A percentile compares a stretch with the other conserved stretches of the same genome.
Evolutionary conservation across 30 jellyfish, hydroid and myxozoan species (phyloP).

Genomic region (Mastigias papua): DNA sequence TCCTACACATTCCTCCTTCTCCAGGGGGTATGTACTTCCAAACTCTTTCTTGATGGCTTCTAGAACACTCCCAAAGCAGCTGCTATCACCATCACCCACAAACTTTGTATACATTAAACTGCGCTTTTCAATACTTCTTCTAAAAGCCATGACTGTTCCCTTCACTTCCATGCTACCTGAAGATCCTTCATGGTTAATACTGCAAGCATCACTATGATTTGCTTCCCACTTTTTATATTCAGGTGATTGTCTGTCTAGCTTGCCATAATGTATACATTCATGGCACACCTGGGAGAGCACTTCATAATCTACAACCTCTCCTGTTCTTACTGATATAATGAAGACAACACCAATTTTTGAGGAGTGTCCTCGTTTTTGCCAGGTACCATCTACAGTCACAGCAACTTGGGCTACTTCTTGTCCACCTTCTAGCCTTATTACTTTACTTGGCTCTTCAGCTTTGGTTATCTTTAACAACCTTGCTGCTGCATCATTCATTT

Average conservation of each 20-base stretch:
- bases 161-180: slow-evolving; percentile 47
- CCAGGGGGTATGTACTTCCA: slow-evolving; percentile 31
- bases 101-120: slow-evolving; percentile 35
- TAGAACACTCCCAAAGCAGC: slow-evolving; percentile 57
- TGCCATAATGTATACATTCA: slow-evolving; percentile 32
- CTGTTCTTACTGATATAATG: slow-evolving; percentile 50
- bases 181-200: slow-evolving; percentile 55
- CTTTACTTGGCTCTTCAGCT: no score
- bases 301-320: slow-evolving; percentile 60
- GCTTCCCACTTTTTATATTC: slow-evolving; percentile 36
- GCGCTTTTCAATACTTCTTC: slow-evolving; percentile 27
- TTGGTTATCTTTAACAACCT: no score
- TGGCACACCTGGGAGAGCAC: slow-evolving; percentile 57
- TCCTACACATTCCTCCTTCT: slow-evolving; percentile 61
- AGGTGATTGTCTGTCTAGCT: slow-evolving; percentile 32
- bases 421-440: slow-evolving; percentile 16
- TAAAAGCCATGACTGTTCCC: slow-evolving; percentile 23
- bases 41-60: slow-evolving; percentile 33
- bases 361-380: no score
- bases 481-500: no score
- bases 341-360: slow-evolving; percentile 77
- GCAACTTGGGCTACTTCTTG: slow-evolving; percentile 6
- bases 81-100: slow-evolving; percentile 67
- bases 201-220: slow-evolving; percentile 26
- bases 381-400: no score